These are phyloP conservation scores for Creontiades dilutus DNA, from an alignment of 2,888 invertebrate species.

Conservation along the genomic window DNA sequence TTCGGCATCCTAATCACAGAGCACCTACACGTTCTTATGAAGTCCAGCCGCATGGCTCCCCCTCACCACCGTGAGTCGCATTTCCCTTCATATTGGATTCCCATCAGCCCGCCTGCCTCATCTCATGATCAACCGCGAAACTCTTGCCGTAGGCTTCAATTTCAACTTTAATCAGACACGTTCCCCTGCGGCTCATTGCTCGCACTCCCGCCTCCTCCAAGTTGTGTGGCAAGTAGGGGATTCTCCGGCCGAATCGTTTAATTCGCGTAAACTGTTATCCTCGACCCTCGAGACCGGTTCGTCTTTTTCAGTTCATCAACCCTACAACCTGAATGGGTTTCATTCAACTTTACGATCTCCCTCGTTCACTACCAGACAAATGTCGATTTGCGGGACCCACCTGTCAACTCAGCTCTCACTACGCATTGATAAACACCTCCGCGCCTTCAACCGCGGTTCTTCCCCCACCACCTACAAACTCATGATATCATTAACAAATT, in stretches of 20 bases:
- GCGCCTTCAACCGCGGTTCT: too few relatives aligned
- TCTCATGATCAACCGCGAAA: too few relatives aligned
- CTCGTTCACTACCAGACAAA: not conserved
- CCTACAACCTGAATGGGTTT: slow-evolving; percentile 35
- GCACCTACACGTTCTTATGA: too few relatives aligned
- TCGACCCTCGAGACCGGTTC: slow-evolving; percentile 16
- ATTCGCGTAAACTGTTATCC: slow-evolving; percentile 27
- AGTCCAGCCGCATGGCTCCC: too few relatives aligned
- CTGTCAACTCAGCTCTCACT: not conserved
- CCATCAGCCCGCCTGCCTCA: not conserved
- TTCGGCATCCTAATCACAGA: too few relatives aligned
- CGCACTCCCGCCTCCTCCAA: not conserved
- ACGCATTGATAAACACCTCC: too few relatives aligned
- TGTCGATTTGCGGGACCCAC: not conserved
- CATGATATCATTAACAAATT: too few relatives aligned
- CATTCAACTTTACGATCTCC: slow-evolving; percentile 28
- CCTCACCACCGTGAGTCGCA: not conserved
- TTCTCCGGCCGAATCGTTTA: slow-evolving; percentile 6
- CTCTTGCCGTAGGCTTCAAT: not conserved
- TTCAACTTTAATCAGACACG: not conserved
- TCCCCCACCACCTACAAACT: too few relatives aligned
- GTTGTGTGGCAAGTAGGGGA: not conserved
- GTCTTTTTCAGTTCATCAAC: slow-evolving; percentile 46
- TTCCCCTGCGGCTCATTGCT: not conserved
- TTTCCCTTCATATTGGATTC: not conserved